Evolutionary conservation across 1,140 invertebrate genomes (phyloP).

Genomic region (Drosophila lowei): DNA sequence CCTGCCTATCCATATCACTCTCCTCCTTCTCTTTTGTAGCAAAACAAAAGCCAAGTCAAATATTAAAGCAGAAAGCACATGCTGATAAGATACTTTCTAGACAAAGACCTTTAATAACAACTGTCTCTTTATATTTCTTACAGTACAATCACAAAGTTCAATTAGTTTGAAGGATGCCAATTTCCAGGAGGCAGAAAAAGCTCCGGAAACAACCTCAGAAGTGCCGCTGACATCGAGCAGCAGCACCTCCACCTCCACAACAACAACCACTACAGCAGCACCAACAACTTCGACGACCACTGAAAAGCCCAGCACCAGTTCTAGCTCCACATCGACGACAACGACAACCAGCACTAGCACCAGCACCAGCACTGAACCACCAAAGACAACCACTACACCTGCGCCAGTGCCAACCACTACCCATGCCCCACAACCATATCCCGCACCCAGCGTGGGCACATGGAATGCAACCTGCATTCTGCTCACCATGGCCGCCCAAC

Average conservation of each 20-base stretch:
- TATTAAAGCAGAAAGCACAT: too few relatives aligned
- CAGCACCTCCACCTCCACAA: constrained; percentile 31
- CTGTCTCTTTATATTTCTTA: constrained; percentile 13
- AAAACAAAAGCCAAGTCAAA: too few relatives aligned
- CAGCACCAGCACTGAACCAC: constrained; percentile 33
- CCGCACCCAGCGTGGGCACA: constrained; percentile 83
- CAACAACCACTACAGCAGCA: constrained; percentile 15
- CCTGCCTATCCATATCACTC: too few relatives aligned
- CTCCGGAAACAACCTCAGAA: constrained; percentile 5
- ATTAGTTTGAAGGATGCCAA: constrained; percentile 39
- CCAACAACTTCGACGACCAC: constrained; percentile 49
- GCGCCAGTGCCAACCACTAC: constrained; percentile 57
- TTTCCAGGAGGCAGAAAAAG: constrained; percentile 3
- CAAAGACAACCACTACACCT: constrained; percentile 58
- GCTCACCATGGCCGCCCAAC: constrained; percentile 86
- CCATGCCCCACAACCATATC: constrained; percentile 77
- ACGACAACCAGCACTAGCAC: constrained; percentile 33
- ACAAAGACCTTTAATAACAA: neutral
- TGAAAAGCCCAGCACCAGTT: neutral
- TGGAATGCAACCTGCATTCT: constrained; percentile 86
- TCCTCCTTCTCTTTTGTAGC: too few relatives aligned
- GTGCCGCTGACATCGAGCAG: constrained; percentile 6
- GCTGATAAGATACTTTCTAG: too few relatives aligned
- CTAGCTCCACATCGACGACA: constrained; percentile 38
- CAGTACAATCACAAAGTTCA: constrained; percentile 49